Evolutionary conservation across 2,888 invertebrate genomes (phyloP).

Genomic region (Stomorhina lunata): DNA sequence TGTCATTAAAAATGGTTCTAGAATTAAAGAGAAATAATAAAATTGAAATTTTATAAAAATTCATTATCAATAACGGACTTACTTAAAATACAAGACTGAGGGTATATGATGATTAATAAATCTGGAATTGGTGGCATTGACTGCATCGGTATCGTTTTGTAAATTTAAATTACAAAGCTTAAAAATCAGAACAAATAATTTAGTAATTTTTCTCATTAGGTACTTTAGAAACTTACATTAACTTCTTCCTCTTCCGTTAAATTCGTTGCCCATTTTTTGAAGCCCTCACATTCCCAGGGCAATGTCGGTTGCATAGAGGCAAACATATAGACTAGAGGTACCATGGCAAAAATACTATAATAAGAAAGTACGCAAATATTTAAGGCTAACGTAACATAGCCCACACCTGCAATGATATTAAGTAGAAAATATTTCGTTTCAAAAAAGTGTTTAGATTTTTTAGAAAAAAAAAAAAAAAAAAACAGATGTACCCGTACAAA

Average conservation of each 20-base stretch:
- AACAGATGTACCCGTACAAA: too few species aligned
- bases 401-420: constrained; percentile 84
- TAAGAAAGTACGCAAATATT: constrained; percentile 89
- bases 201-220: neutral
- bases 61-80: constrained; percentile 20
- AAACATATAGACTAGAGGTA: constrained; percentile 89
- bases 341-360: constrained; percentile 90
- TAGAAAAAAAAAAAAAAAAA: neutral
- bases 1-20: constrained; percentile 61
- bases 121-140: neutral
- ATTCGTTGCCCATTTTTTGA: constrained; percentile 62
- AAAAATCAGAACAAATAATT: neutral
- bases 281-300: constrained; percentile 90
- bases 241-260: constrained; percentile 57
- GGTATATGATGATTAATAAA: constrained; percentile 69
- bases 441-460: neutral
- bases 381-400: constrained; percentile 88
- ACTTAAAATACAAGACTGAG: constrained; percentile 73
- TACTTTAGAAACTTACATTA: constrained; percentile 64
- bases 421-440: neutral
- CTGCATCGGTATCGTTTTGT: constrained; percentile 16
- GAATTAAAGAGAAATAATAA: neutral
- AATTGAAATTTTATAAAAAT: neutral
- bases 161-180: constrained; percentile 55
- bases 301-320: constrained; percentile 85